Percentiles rank a stretch among this genome's conserved stretches.
Evolutionary conservation across 64 coral and sea anemone species (phyloP).

Genomic region (Orbicella faveolata): DNA sequence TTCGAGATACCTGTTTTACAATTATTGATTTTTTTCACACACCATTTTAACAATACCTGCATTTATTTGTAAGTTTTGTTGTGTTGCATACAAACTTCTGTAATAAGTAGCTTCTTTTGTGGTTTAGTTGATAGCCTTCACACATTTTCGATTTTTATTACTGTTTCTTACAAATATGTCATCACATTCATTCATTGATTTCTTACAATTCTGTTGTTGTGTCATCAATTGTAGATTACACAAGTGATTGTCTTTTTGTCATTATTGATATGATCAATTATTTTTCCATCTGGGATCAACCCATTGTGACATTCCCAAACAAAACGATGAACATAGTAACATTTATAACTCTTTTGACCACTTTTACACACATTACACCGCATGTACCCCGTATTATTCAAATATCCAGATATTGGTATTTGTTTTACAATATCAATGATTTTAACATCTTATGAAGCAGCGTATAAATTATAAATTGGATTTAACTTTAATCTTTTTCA

Average conservation of each 20-base stretch:
- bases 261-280: background rate
- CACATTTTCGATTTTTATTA: slow-evolving; percentile 31
- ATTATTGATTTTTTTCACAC: slow-evolving; percentile 14
- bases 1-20: slow-evolving; percentile 51
- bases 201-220: background rate
- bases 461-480: too few relatives aligned
- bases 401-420: too few relatives aligned
- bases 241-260: background rate
- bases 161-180: background rate
- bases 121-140: slow-evolving; percentile 24
- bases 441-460: too few relatives aligned
- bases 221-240: background rate
- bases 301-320: background rate
- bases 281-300: background rate
- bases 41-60: slow-evolving; percentile 34
- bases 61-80: slow-evolving; percentile 46
- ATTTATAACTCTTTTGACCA: too few relatives aligned
- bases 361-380: too few relatives aligned
- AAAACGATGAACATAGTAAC: background rate
- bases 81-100: slow-evolving; percentile 28
- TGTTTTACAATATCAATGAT: too few relatives aligned
- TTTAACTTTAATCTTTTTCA: background rate
- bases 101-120: slow-evolving; percentile 42
- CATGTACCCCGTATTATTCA: too few relatives aligned
- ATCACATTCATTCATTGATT: slow-evolving; percentile 4